Base-by-base conservation (phyloP, 2,797 vertebrate genomes). In the Meriones psammophilus region DNA sequence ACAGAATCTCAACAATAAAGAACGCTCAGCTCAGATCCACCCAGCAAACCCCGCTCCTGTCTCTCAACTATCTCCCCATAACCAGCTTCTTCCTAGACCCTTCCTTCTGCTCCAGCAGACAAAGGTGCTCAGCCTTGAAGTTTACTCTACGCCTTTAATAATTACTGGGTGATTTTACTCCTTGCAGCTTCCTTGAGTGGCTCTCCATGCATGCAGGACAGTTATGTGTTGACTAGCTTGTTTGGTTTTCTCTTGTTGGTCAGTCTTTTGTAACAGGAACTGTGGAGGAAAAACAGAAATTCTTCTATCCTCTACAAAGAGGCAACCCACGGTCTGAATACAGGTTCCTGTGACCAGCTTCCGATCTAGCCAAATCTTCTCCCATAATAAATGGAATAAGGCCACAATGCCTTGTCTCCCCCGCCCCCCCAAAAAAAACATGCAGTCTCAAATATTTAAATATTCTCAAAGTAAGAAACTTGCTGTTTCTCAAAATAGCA, bases 401-500 rank as follows among this genome's bases (percentile, higher is more conserved):
- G 2, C 17, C 33, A 33, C 22, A n/a, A 8, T 56, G 79, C n/a
- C 39, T 20, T 5, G 4, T 18, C 56, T 13, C 14, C 17, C 56
- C 56, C 56, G 0, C 56, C 56, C 14, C 56, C 56, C 10, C 56
- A 13, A 33, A 36, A 69, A 56, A 28, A n/a, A 9, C 39, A 33
- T 20, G 4, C 46, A 81, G 8, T 64, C 42, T 84, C 14, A 26
- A 87, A 50, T 71, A 87, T 88, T 69, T 46, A 92, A 92, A 92
- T 5, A 22, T 56, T 66, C n/a, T 50, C 50, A 78, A 79, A 62
- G 83, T 64, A 94, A 42, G 62, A 92, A 83, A 94, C 50, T 39
- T 42, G 42, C 24, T 88, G 46, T 78, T 66, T 96, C 93, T 92
- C 78, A 84, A 94, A 95, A 86, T 68, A 85, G 36, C 46, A 77